Conservation (phyloP, 2,888 invertebrate species). For the Acanthococcus lagerstroemiae region DNA sequence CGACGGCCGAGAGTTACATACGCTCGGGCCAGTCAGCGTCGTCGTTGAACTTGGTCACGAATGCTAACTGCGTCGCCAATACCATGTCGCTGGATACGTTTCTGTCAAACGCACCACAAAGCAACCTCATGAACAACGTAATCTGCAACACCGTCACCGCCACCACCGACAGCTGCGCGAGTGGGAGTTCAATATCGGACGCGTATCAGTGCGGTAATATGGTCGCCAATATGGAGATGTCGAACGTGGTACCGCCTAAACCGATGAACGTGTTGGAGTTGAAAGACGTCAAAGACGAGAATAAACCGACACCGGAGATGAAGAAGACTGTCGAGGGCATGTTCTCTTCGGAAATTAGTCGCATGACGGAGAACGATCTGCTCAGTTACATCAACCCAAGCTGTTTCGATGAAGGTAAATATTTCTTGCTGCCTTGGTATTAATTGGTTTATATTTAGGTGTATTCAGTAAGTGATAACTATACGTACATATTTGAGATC, state of each 20-base stretch:
- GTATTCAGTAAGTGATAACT: too few relatives aligned
- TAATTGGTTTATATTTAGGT: too few relatives aligned
- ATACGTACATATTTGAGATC: too few relatives aligned
- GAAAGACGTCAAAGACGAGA: background rate
- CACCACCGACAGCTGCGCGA: background rate
- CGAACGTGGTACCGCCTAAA: background rate
- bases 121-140: background rate
- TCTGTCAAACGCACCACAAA: background rate
- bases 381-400: slow-evolving; percentile 81
- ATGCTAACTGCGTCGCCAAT: background rate
- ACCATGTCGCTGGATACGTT: background rate
- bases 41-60: background rate
- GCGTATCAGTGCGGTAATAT: background rate
- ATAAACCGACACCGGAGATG: background rate
- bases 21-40: background rate
- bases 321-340: slow-evolving; percentile 8
- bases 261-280: background rate
- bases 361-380: slow-evolving; percentile 78
- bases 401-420: slow-evolving; percentile 60
- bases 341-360: slow-evolving; percentile 16
- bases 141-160: background rate
- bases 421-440: too few relatives aligned
- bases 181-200: background rate
- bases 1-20: slow-evolving; percentile 50
- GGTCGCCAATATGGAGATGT: background rate